Evolutionary conservation across 2,113 vertebrate genomes (phyloP).

Genomic region (Gambusia holbrooki): DNA sequence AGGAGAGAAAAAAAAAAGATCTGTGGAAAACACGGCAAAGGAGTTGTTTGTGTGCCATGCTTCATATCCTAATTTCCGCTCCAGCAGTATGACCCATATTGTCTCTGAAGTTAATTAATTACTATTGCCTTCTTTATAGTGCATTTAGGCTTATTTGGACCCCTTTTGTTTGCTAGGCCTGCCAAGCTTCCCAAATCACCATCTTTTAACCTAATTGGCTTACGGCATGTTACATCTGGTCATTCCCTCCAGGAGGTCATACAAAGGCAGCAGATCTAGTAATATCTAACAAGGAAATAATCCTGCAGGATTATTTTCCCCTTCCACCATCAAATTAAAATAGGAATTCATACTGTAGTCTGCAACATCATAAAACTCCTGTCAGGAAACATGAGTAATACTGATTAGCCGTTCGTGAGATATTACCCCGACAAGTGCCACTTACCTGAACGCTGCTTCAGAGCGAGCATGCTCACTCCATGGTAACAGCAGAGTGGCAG

Average conservation of each 20-base stretch:
- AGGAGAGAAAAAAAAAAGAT: not conserved
- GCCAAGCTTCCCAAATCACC: slow-evolving; percentile 39
- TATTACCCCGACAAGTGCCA: slow-evolving; percentile 3
- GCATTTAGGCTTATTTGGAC: slow-evolving; percentile 53
- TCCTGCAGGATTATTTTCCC: not conserved
- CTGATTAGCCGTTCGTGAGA: slow-evolving; percentile 3
- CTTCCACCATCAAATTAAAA: not conserved
- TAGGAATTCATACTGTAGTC: not conserved
- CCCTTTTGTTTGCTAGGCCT: slow-evolving; percentile 35
- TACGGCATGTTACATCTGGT: slow-evolving; percentile 25
- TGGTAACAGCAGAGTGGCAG: slow-evolving; percentile 5
- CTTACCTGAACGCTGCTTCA: slow-evolving; percentile 1
- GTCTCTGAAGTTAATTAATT: slow-evolving; percentile 51
- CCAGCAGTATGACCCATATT: slow-evolving; percentile 45
- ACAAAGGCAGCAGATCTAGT: not conserved
- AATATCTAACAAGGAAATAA: not conserved
- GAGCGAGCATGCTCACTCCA: not conserved
- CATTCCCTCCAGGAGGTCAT: not conserved
- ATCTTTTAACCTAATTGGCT: slow-evolving; percentile 45
- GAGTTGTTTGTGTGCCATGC: slow-evolving; percentile 42
- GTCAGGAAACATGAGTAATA: slow-evolving; percentile 1
- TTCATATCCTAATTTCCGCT: slow-evolving; percentile 42
- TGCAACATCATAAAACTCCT: not conserved
- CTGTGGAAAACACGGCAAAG: slow-evolving; percentile 46
- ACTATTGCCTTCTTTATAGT: slow-evolving; percentile 46